Base-by-base conservation (phyloP, 2,888 invertebrate genomes). In the Ophion slaviceki region DNA sequence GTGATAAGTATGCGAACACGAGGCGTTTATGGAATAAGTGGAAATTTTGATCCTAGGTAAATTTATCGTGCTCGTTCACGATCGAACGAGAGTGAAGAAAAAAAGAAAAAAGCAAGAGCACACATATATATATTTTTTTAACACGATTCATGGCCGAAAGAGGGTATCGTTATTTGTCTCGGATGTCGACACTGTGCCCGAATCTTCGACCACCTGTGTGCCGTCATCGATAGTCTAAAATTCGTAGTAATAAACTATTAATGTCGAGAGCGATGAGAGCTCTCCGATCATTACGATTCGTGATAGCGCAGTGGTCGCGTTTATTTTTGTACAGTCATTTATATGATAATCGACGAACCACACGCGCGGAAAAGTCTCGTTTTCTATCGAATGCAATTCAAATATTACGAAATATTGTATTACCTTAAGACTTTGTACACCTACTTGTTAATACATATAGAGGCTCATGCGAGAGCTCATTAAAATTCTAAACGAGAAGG, bases 401-500 rank as follows among this genome's bases (percentile, higher is more conserved):
- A 78, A 61, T 28, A 76, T 70, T 80, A 76, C 75, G 62, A 67
- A 71, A 82, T 82, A 75, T 61, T 76, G 32, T 7, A 70, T 32
- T 68, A 76, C 32, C 11, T 47, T 79, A 80, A 70, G 66, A 62
- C 85, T 70, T 70, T 88, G 88, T 88, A 90, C 84, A 89, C 79
- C 82, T 67, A 79, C 59, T 68, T 87, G 86, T 89, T 87, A 89
- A 90, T 75, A 84, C 5, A 40, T 7, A 40, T 40, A 88, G 84
- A 86, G 68, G 88, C 79, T 78, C 80, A 78, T 62, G 53, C 70
- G 36, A 77, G 78, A 88, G 86, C 72, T 82, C 76, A 62, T 72
- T 61, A 47, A 74, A 82, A 75, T 72, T 28, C 66, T 79, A 71
- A 84, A 82, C 53, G 20, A 40, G 40, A 70, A 66, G 32, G 62